A percentile compares a stretch with the other conserved stretches of the same genome.
Conservation (phyloP, 2,113 vertebrate genomes). For the Amia ocellicauda region DNA sequence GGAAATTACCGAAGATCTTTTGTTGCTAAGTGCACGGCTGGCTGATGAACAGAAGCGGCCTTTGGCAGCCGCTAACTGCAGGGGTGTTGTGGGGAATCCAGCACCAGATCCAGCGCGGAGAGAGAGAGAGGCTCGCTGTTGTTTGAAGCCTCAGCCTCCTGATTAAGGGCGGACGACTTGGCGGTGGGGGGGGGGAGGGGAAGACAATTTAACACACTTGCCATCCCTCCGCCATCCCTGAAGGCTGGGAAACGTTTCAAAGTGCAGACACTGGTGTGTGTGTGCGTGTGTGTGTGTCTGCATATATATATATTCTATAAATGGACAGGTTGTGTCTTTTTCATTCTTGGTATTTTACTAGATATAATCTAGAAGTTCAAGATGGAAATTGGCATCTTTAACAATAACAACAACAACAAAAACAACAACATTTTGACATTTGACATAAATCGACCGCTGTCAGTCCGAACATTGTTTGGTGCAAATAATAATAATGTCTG, state of each 20-base stretch:
- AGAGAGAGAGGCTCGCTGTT: constrained; percentile 21
- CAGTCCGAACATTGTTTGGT: too few relatives aligned
- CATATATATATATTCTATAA: too few relatives aligned
- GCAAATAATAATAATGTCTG: too few relatives aligned
- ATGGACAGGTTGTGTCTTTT: too few relatives aligned
- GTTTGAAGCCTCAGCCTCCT: constrained; percentile 19
- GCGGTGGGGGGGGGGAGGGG: constrained; percentile 44
- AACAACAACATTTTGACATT: too few relatives aligned
- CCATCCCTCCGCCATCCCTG: constrained; percentile 55
- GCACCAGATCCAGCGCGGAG: background rate
- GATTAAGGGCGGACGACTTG: constrained; percentile 28
- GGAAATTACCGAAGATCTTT: constrained; percentile 64
- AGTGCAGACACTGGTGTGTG: background rate
- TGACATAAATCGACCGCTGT: too few relatives aligned
- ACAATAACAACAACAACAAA: too few relatives aligned
- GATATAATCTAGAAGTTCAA: too few relatives aligned
- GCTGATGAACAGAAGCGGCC: constrained; percentile 67
- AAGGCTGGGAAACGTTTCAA: constrained; percentile 37
- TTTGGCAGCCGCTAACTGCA: constrained; percentile 66
- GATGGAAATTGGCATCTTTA: too few relatives aligned
- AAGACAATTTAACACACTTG: constrained; percentile 58
- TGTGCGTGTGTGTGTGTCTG: too few relatives aligned
- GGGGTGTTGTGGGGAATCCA: constrained; percentile 50
- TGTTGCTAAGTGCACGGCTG: constrained; percentile 63
- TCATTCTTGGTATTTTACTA: too few relatives aligned